Evolutionary conservation across 2,888 invertebrate species (phyloP).

Genomic region (Rotaria magnacalcarata): DNA sequence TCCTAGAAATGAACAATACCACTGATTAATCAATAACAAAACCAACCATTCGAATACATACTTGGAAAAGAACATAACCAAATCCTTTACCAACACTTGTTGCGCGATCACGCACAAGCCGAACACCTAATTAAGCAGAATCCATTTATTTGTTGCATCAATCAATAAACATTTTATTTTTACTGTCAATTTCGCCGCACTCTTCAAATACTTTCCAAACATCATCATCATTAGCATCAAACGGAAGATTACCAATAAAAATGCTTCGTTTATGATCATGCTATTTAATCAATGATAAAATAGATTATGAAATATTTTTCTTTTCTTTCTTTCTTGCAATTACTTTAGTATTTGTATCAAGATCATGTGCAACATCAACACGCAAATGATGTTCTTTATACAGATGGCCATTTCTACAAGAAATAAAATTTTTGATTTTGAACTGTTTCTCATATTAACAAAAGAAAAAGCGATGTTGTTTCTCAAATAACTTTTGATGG

Average conservation of each 20-base stretch:
- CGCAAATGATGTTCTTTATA: slow-evolving; percentile 43
- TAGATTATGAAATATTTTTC: neutral
- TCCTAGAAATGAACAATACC: neutral
- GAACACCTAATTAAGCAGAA: neutral
- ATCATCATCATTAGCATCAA: slow-evolving; percentile 34
- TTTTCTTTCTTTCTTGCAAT: neutral
- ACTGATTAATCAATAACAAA: no score
- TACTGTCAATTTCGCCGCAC: neutral
- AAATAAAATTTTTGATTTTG: neutral
- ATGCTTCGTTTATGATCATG: slow-evolving; percentile 45
- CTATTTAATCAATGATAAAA: slow-evolving; percentile 3
- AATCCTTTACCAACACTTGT: slow-evolving; percentile 46
- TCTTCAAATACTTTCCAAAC: slow-evolving; percentile 12
- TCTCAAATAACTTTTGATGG: no score
- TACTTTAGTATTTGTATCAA: neutral
- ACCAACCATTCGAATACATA: neutral
- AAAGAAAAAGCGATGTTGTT: no score
- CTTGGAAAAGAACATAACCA: slow-evolving; percentile 45
- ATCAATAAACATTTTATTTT: neutral
- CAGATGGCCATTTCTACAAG: slow-evolving; percentile 39
- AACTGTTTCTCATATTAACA: no score
- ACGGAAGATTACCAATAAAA: slow-evolving; percentile 42
- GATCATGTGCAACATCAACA: slow-evolving; percentile 40
- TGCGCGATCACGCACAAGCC: slow-evolving; percentile 42
- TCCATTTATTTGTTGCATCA: no score